Conservation (phyloP, 2,888 invertebrate genomes). For the Andrena bicolor region DNA sequence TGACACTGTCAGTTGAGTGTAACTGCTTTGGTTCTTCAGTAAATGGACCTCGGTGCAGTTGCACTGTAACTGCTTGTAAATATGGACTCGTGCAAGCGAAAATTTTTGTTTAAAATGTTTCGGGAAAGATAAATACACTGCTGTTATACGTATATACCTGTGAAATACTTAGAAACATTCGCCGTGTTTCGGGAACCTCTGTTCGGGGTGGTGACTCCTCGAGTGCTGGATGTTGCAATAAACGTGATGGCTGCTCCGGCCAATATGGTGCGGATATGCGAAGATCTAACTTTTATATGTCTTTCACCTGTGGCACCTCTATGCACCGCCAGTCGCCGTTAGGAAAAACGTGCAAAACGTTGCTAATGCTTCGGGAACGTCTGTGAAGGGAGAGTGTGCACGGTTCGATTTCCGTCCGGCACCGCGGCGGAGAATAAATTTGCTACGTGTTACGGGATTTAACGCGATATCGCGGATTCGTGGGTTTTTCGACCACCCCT, state of each 20-base stretch:
- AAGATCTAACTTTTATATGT: slow-evolving; percentile 51
- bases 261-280: slow-evolving; percentile 38
- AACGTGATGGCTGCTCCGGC: slow-evolving; percentile 14
- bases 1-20: too few relatives aligned
- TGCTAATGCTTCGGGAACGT: slow-evolving; percentile 13
- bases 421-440: slow-evolving; percentile 21
- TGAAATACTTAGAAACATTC: neutral
- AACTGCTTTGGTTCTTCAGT: too few relatives aligned
- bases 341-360: slow-evolving; percentile 47
- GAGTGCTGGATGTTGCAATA: slow-evolving; percentile 12
- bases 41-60: too few relatives aligned
- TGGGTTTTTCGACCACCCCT: slow-evolving; percentile 8
- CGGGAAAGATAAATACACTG: too few relatives aligned
- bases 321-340: slow-evolving; percentile 12
- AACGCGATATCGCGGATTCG: slow-evolving; percentile 9
- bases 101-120: too few relatives aligned
- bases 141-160: slow-evolving; percentile 15
- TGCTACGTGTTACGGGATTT: slow-evolving; percentile 37
- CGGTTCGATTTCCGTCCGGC: slow-evolving; percentile 7
- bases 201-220: neutral
- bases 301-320: slow-evolving; percentile 37
- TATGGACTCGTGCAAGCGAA: too few relatives aligned
- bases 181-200: neutral
- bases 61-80: too few relatives aligned
- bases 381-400: slow-evolving; percentile 12